phyloP scores from a whole-genome alignment of 2,888 invertebrate genomes.

The Aphidoletes aphidimyza region DNA sequence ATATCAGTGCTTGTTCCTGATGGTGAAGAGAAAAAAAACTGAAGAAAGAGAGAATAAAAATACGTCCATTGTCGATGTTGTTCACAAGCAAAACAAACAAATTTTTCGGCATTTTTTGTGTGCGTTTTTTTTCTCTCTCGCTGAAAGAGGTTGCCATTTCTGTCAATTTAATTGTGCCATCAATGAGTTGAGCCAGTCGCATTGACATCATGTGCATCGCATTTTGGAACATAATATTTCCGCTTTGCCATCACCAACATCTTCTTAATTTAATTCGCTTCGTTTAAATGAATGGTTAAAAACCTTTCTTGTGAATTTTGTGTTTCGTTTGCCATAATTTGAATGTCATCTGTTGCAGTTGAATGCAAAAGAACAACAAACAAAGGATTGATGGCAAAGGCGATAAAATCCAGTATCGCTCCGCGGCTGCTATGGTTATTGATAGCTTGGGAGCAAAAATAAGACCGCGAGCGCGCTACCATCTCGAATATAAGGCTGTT shows the following conservation, averaged over 20 bases:
- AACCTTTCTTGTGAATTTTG: constrained; percentile 17
- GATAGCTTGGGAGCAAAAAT: too few species aligned
- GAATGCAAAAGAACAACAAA: neutral
- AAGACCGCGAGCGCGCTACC: too few species aligned
- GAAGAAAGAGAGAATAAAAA: neutral
- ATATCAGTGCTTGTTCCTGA: neutral
- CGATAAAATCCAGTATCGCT: neutral
- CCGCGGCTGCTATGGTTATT: neutral
- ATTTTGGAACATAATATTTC: constrained; percentile 36
- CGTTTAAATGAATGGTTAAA: too few species aligned
- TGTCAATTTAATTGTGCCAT: constrained; percentile 37
- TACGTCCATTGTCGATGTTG: neutral
- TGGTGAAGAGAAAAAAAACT: neutral
- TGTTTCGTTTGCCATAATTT: neutral
- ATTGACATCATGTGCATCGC: neutral
- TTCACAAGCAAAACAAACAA: constrained; percentile 25
- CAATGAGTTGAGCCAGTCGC: too few species aligned
- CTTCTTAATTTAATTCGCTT: neutral
- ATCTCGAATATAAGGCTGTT: too few species aligned
- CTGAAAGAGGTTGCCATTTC: neutral
- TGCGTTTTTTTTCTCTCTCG: neutral
- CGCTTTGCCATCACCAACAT: neutral
- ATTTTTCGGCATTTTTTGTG: too few species aligned
- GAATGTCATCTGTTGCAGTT: neutral
- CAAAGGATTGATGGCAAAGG: neutral